Evolutionary conservation across 2,888 invertebrate genomes (phyloP).

Genomic region (Lucinisca nassula): DNA sequence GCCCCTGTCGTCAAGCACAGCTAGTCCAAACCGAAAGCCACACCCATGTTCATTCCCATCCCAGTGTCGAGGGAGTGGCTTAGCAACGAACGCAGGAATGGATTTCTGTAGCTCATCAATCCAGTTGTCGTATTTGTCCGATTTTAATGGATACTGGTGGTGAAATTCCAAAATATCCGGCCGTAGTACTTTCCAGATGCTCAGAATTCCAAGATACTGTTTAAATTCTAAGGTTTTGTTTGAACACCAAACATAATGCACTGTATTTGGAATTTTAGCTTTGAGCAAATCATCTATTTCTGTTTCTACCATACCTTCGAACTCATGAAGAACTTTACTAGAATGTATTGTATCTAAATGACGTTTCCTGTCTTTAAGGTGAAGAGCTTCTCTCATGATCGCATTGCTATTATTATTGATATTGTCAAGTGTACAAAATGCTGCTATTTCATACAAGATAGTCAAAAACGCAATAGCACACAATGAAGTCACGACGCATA

Average conservation of each 20-base stretch:
- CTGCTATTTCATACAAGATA: slow-evolving; percentile 29
- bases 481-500: not conserved
- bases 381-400: not conserved
- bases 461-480: slow-evolving; percentile 1
- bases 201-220: slow-evolving; percentile 83
- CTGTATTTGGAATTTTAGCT: slow-evolving; percentile 68
- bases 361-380: not conserved
- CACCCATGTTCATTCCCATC: slow-evolving; percentile 67
- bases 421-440: slow-evolving; percentile 33
- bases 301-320: slow-evolving; percentile 40
- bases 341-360: slow-evolving; percentile 26
- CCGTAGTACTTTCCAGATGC: slow-evolving; percentile 79
- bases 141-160: slow-evolving; percentile 57
- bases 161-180: slow-evolving; percentile 83
- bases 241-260: slow-evolving; percentile 84
- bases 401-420: too few species aligned
- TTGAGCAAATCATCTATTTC: slow-evolving; percentile 54
- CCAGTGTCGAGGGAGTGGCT: slow-evolving; percentile 69
- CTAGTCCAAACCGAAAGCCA: slow-evolving; percentile 68
- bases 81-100: slow-evolving; percentile 73
- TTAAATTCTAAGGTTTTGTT: slow-evolving; percentile 80
- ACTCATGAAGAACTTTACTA: slow-evolving; percentile 53
- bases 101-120: slow-evolving; percentile 75
- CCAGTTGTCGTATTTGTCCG: slow-evolving; percentile 82
- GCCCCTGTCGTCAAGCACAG: slow-evolving; percentile 78